These are phyloP conservation scores for Pollimyrus isidori DNA, from an alignment of 2,113 vertebrate species.

Conservation along the genomic window DNA sequence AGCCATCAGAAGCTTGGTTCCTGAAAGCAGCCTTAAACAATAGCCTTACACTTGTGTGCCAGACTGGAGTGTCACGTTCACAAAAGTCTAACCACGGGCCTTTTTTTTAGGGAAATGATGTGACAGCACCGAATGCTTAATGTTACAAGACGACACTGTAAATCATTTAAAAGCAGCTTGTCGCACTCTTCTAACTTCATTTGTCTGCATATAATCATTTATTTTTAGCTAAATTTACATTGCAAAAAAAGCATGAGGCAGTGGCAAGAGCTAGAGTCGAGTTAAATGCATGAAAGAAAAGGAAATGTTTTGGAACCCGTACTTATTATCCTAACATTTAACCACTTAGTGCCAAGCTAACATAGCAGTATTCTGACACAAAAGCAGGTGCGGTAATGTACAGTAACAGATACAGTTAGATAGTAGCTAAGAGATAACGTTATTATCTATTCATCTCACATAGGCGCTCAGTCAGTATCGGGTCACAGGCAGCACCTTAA, in stretches of 20 bases:
- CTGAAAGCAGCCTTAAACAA: constrained; percentile 22
- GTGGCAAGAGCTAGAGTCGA: neutral
- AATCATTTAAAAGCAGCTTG: neutral
- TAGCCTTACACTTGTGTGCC: constrained; percentile 18
- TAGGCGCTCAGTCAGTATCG: neutral
- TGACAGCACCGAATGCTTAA: neutral
- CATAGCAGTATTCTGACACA: neutral
- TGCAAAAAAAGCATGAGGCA: neutral
- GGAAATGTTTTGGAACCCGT: neutral
- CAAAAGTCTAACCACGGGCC: neutral
- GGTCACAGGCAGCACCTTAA: neutral
- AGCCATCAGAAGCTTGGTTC: constrained; percentile 19
- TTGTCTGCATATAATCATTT: neutral
- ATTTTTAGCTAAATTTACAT: neutral
- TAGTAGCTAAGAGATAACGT: neutral
- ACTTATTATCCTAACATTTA: neutral
- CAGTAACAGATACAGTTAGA: neutral
- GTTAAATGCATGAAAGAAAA: neutral
- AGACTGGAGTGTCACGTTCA: constrained; percentile 6
- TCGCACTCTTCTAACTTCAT: neutral
- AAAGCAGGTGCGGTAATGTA: neutral
- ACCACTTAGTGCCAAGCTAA: neutral
- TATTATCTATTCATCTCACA: neutral
- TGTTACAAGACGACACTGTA: neutral
- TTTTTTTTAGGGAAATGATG: neutral